Evolutionary conservation across 2,888 invertebrate genomes (phyloP).

Genomic region (Drosophila seclusa): DNA sequence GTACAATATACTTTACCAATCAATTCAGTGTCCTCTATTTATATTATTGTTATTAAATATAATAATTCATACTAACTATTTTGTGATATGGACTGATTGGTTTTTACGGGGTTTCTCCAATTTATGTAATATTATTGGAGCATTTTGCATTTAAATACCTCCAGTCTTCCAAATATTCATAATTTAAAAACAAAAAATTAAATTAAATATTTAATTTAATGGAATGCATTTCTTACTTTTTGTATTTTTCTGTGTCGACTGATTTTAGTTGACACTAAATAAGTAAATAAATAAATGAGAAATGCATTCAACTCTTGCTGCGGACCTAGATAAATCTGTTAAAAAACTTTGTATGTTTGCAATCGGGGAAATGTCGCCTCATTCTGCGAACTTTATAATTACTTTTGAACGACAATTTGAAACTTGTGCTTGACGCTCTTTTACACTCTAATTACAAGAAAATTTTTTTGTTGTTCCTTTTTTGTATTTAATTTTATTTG

Average conservation of each 20-base stretch:
- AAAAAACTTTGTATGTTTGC: conserved; percentile 49
- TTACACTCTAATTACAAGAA: conserved; percentile 70
- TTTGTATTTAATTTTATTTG: conserved; percentile 18
- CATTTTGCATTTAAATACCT: not conserved
- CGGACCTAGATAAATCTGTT: conserved; percentile 32
- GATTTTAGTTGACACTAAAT: not conserved
- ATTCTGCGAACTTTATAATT: conserved; percentile 74
- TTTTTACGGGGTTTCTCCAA: not conserved
- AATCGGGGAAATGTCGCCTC: conserved; percentile 70
- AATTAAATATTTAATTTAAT: not conserved
- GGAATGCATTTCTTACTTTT: not conserved
- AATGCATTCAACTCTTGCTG: conserved; percentile 36
- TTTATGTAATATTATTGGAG: not conserved
- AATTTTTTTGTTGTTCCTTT: conserved; percentile 51
- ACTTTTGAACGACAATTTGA: conserved; percentile 77
- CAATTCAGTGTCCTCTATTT: no score
- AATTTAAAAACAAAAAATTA: no score
- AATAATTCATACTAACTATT: no score
- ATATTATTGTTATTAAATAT: no score
- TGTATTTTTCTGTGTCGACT: not conserved
- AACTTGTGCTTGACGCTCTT: conserved; percentile 65
- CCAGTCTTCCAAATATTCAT: not conserved
- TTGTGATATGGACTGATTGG: not conserved
- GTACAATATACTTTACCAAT: not conserved
- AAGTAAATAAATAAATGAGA: not conserved